These are phyloP conservation scores for Calyptomena viridis DNA, from an alignment of 2,113 vertebrate genomes.

Conservation along the genomic window DNA sequence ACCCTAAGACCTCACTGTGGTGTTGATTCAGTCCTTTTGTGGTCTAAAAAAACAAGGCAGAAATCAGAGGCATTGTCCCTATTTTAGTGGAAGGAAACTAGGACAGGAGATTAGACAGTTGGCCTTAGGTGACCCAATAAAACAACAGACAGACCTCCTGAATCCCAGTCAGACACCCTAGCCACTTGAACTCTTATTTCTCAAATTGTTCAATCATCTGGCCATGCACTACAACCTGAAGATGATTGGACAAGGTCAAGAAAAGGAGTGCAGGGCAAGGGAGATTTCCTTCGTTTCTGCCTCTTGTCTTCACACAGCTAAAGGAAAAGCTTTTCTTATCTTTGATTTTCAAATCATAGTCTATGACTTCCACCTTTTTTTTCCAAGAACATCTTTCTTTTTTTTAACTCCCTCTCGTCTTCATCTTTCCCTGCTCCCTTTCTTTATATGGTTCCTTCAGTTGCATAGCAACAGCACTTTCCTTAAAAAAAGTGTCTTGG, in stretches of 20 bases:
- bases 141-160: not conserved
- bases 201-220: not conserved
- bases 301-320: not conserved
- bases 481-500: not conserved
- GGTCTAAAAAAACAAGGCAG: not conserved
- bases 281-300: not conserved
- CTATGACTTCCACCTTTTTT: not conserved
- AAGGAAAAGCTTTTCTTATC: not conserved
- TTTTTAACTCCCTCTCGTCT: not conserved
- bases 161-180: not conserved
- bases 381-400: not conserved
- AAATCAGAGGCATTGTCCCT: not conserved
- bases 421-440: not conserved
- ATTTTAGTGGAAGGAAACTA: not conserved
- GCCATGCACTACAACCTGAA: not conserved
- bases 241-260: not conserved
- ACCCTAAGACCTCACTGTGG: not conserved
- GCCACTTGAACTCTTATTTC: not conserved
- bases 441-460: not conserved
- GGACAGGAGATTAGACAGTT: not conserved
- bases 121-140: not conserved
- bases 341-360: not conserved
- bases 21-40: not conserved
- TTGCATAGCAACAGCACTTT: constrained; percentile 43
- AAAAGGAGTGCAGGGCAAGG: not conserved